A percentile compares a stretch with the other conserved stretches of the same genome.
Evolutionary conservation across 2,113 vertebrate genomes (phyloP).

Genomic region (Nannobrachium achirus): DNA sequence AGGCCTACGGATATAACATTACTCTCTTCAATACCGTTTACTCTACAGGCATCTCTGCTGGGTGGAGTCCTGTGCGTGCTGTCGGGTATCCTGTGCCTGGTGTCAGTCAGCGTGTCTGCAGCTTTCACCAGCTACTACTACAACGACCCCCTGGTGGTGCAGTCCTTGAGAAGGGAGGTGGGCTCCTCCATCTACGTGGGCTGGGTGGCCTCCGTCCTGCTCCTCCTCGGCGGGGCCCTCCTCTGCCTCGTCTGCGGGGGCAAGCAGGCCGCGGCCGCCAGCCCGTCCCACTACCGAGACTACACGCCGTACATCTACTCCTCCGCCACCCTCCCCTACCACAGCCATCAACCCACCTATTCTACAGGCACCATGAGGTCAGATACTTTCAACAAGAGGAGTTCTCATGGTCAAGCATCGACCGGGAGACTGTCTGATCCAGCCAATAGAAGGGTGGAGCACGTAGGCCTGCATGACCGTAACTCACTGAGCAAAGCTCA

Average conservation of each 20-base stretch:
- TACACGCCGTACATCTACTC: conserved; percentile 17
- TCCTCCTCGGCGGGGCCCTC: conserved; percentile 33
- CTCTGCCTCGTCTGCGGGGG: conserved; percentile 38
- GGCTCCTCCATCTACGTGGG: conserved; percentile 46
- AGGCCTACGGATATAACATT: not conserved
- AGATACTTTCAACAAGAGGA: not conserved
- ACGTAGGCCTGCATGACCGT: not conserved
- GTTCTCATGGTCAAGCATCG: not conserved
- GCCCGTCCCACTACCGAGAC: not conserved
- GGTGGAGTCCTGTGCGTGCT: conserved; percentile 42
- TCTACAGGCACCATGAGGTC: not conserved
- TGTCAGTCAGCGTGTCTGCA: conserved; percentile 54
- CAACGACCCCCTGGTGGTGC: conserved; percentile 26
- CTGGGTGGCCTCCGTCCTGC: conserved; percentile 35
- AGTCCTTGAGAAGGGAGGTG: conserved; percentile 36
- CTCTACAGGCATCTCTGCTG: conserved; percentile 27
- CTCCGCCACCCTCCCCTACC: not conserved
- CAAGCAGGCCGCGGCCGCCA: not conserved
- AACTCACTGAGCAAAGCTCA: conserved; percentile 7
- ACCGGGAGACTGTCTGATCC: not conserved
- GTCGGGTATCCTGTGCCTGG: conserved; percentile 36
- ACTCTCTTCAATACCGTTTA: not conserved
- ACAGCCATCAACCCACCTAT: not conserved
- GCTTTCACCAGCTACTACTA: conserved; percentile 1
- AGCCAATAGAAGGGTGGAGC: not conserved